These are phyloP conservation scores for Idaea aversata DNA, from an alignment of 2,888 invertebrate species.

Conservation along the genomic window DNA sequence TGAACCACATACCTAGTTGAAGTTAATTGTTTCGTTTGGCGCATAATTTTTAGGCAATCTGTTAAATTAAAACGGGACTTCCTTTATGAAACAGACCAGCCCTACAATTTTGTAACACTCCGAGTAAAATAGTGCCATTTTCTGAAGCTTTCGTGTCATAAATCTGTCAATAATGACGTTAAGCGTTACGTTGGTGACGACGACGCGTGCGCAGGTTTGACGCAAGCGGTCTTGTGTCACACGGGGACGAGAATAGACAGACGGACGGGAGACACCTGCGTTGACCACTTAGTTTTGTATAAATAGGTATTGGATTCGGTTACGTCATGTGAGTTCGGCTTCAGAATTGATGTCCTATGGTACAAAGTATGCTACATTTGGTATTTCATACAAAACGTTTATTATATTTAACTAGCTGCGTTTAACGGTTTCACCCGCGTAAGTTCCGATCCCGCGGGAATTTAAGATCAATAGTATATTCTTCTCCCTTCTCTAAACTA, in stretches of 20 bases:
- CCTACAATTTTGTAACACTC: background rate
- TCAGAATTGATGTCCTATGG: background rate
- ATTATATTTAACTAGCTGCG: no score
- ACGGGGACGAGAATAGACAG: background rate
- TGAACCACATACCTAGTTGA: no score
- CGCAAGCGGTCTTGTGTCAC: background rate
- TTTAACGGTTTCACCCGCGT: no score
- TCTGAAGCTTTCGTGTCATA: background rate
- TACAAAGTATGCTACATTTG: no score
- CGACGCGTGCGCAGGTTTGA: background rate
- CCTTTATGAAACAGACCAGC: background rate
- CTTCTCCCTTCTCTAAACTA: no score
- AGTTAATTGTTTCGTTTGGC: no score
- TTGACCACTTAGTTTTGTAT: background rate
- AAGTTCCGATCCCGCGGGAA: no score
- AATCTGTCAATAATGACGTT: background rate
- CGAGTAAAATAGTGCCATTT: background rate
- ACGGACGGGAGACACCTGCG: background rate
- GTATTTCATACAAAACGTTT: no score
- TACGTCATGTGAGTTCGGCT: background rate
- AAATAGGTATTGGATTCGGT: background rate
- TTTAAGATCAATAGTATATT: no score
- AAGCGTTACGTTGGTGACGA: background rate
- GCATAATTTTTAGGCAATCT: no score
- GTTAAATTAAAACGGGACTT: no score